These are phyloP conservation scores for Ctena decussata DNA, from an alignment of 2,888 invertebrate genomes.

Conservation along the genomic window DNA sequence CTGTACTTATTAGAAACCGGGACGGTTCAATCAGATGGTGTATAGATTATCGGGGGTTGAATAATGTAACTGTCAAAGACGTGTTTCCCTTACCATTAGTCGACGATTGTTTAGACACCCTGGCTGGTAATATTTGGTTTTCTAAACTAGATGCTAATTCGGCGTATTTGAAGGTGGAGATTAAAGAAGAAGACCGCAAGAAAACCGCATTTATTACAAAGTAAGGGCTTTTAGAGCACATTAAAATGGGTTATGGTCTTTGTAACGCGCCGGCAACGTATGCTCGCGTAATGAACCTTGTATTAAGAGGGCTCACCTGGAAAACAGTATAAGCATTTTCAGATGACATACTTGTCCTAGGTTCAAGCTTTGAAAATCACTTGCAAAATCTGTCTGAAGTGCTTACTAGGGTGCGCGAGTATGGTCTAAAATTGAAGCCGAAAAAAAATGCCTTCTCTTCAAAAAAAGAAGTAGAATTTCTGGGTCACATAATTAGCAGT, in stretches of 20 bases:
- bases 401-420: slow-evolving; percentile 37
- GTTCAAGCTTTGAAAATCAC: slow-evolving; percentile 42
- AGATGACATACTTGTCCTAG: slow-evolving; percentile 63
- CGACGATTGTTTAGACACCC: slow-evolving; percentile 45
- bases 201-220: slow-evolving; percentile 39
- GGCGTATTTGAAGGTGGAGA: slow-evolving; percentile 44
- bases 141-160: slow-evolving; percentile 17
- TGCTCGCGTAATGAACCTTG: neutral
- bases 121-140: slow-evolving; percentile 44
- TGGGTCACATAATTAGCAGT: neutral
- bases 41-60: slow-evolving; percentile 13
- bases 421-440: slow-evolving; percentile 53
- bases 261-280: neutral
- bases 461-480: neutral
- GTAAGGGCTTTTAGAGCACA: slow-evolving; percentile 10
- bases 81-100: slow-evolving; percentile 20
- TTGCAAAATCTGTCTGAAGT: slow-evolving; percentile 37
- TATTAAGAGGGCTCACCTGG: neutral
- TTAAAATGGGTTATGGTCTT: neutral
- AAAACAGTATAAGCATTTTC: slow-evolving; percentile 46
- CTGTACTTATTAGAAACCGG: neutral
- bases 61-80: slow-evolving; percentile 3
- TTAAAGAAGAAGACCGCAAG: slow-evolving; percentile 34
- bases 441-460: neutral
- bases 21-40: slow-evolving; percentile 12